A percentile compares a stretch with the other conserved stretches of the same genome.
Evolutionary conservation across 1,140 invertebrate genomes (phyloP).

Genomic region (Orchestia grillus): DNA sequence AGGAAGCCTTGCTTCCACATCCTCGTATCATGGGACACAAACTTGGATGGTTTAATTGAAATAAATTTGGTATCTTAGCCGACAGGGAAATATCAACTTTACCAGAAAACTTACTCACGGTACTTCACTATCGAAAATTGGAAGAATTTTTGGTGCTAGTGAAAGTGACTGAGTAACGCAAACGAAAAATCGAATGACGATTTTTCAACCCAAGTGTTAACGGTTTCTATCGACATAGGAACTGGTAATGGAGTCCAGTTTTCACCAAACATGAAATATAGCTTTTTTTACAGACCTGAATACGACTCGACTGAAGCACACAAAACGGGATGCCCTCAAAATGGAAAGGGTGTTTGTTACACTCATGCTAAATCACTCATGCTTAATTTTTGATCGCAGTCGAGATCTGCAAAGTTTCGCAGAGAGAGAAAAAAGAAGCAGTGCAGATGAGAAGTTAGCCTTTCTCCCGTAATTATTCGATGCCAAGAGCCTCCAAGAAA

Average conservation of each 20-base stretch:
- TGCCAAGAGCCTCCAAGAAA: not conserved
- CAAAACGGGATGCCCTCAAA: not conserved
- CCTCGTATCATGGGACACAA: not conserved
- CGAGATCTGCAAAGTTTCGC: not conserved
- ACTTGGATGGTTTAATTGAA: not conserved
- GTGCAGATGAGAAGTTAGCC: not conserved
- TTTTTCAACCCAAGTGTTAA: not conserved
- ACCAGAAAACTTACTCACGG: not conserved
- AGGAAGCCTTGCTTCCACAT: not conserved
- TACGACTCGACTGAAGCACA: not conserved
- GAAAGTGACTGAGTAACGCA: not conserved
- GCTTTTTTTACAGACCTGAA: not conserved
- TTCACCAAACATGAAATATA: not conserved
- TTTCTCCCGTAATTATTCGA: not conserved
- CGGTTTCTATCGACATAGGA: too few species aligned
- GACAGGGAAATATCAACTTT: not conserved
- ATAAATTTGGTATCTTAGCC: not conserved
- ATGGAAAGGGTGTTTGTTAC: too few species aligned
- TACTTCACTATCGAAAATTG: not conserved
- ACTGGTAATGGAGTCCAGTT: not conserved
- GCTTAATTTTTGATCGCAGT: not conserved
- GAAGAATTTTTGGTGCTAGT: not conserved
- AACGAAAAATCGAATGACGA: not conserved
- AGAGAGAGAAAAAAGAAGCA: not conserved
- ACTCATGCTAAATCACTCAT: too few species aligned